phyloP scores from a whole-genome alignment of 2,113 vertebrate species.

The Leiothrix lutea region DNA sequence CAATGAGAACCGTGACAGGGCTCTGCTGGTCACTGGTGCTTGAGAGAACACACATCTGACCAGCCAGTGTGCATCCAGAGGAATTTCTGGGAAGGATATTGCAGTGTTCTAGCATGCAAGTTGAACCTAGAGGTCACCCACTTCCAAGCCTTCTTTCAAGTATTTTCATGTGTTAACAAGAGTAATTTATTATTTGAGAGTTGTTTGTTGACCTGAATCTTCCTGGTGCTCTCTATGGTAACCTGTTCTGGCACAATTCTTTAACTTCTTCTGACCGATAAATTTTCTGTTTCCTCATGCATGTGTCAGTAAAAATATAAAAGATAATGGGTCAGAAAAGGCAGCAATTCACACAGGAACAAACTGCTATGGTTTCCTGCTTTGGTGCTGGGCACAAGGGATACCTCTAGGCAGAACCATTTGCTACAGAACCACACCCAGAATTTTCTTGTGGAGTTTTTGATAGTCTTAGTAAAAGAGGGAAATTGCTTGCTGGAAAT shows the following conservation, averaged over 20 bases:
- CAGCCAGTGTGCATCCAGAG: neutral
- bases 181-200: neutral
- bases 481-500: neutral
- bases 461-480: neutral
- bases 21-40: neutral
- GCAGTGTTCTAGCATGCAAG: neutral
- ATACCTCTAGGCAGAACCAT: neutral
- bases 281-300: neutral
- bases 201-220: conserved; percentile 18
- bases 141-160: neutral
- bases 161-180: conserved; percentile 30
- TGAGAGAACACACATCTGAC: neutral
- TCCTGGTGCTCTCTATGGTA: conserved; percentile 12
- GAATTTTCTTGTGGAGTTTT: neutral
- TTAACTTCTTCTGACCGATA: neutral
- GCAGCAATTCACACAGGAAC: neutral
- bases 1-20: neutral
- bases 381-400: neutral
- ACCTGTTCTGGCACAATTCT: conserved; percentile 15
- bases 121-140: neutral
- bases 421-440: neutral
- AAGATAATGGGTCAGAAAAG: neutral
- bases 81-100: neutral
- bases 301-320: conserved; percentile 12
- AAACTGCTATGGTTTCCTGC: neutral